phyloP scores from a whole-genome alignment of 2,113 vertebrate genomes.

The Daboia siamensis region DNA sequence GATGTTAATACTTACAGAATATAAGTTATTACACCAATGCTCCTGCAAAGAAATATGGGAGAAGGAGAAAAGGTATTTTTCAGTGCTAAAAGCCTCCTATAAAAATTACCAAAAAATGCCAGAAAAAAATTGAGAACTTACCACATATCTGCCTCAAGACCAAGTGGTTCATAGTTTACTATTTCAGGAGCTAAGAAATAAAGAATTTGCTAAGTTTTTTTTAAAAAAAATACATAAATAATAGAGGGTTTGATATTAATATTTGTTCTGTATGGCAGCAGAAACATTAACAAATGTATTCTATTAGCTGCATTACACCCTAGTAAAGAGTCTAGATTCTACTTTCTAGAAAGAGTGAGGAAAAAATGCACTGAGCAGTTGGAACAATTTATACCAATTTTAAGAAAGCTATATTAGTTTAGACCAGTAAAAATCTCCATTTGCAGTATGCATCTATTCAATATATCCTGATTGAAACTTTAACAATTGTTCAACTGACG shows the following conservation, averaged over 20 bases:
- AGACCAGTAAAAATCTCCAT: neutral
- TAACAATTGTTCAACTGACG: neutral
- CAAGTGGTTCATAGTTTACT: slow-evolving; percentile 96
- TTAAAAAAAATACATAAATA: neutral
- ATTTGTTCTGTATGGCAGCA: neutral
- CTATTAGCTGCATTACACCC: neutral
- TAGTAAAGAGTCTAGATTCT: neutral
- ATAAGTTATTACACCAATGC: slow-evolving; percentile 85
- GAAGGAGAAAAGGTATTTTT: slow-evolving; percentile 14
- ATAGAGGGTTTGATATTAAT: neutral
- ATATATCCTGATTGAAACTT: neutral
- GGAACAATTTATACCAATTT: neutral
- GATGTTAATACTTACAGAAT: slow-evolving; percentile 81
- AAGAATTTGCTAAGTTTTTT: slow-evolving; percentile 22
- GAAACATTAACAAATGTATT: neutral
- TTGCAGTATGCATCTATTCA: neutral
- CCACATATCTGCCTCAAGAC: slow-evolving; percentile 99
- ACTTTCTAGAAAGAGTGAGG: neutral
- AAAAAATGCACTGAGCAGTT: neutral
- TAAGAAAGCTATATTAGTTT: neutral
- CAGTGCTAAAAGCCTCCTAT: slow-evolving; percentile 34
- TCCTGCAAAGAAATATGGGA: slow-evolving; percentile 68
- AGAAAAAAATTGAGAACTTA: slow-evolving; percentile 72
- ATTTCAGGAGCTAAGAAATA: slow-evolving; percentile 91
- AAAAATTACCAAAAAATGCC: slow-evolving; percentile 16